Evolutionary conservation across 2,797 vertebrate genomes (phyloP).

Genomic region (Amphiprion clarkii): DNA sequence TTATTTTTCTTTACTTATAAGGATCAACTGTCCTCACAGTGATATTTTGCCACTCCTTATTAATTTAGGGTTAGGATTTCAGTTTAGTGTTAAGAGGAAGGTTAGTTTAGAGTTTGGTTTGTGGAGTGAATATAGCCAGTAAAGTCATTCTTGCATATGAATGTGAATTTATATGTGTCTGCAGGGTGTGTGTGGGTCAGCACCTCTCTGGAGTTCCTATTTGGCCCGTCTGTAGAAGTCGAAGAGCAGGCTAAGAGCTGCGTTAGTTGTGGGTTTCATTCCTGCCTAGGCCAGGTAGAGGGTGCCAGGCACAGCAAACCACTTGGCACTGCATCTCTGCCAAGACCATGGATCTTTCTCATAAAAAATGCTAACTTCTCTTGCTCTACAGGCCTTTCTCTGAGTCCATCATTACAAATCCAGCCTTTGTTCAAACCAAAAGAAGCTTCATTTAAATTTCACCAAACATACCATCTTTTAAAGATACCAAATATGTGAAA

Average conservation of each 20-base stretch:
- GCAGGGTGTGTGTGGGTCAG: constrained; percentile 34
- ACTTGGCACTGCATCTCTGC: constrained; percentile 33
- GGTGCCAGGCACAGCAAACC: constrained; percentile 73
- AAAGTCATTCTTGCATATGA: constrained; percentile 13
- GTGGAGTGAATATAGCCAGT: constrained; percentile 16
- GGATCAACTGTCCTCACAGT: constrained; percentile 20
- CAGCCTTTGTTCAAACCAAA: constrained; percentile 29
- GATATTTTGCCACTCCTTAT: constrained; percentile 31
- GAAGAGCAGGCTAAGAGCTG: constrained; percentile 65
- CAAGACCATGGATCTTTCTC: constrained; percentile 40
- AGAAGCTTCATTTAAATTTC: constrained; percentile 42
- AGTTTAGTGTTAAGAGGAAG: constrained; percentile 30
- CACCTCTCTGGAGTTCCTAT: constrained; percentile 22
- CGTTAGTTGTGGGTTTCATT: constrained; percentile 70
- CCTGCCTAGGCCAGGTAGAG: constrained; percentile 58
- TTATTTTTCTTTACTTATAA: constrained; percentile 30
- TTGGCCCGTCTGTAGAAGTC: constrained; percentile 24
- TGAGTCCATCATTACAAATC: constrained; percentile 25
- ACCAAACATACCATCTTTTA: constrained; percentile 33
- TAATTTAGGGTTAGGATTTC: constrained; percentile 29
- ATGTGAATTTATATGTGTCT: constrained; percentile 10
- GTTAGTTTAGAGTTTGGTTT: constrained; percentile 26
- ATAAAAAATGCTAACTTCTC: constrained; percentile 52
- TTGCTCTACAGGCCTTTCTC: constrained; percentile 9
- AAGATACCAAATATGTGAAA: constrained; percentile 49